Base-by-base conservation (phyloP, 2,888 invertebrate genomes). In the Rhingia rostrata region DNA sequence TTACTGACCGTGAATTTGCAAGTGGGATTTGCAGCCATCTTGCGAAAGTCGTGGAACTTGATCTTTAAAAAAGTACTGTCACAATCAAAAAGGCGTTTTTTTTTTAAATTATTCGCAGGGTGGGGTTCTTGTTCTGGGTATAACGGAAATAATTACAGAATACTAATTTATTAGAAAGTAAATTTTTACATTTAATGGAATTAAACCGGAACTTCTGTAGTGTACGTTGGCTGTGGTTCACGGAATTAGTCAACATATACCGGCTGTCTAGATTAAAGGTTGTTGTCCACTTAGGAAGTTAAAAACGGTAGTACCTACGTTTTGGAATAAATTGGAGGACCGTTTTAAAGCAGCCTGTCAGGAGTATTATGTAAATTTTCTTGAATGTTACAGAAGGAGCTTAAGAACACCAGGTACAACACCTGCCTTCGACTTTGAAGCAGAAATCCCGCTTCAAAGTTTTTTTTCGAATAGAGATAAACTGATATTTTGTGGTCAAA, bases 1-100 rank as follows among this genome's bases (percentile, higher is more conserved):
- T 51, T 49, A 45, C 32, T 75, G 74, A 51, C 74, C 66, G 41
- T 53, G 64, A 74, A 66, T 58, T 66, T 7, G 37, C 43, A 37
- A 37, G 60, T 75, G 58, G 66, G 66, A 41, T 58, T 7, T 66
- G 37, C 56, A 64, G 64, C 49, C 39, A 66, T 37, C n/a, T 60
- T 30, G n/a, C 58, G 49, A 58, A 33, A 66, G 66, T 22, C 22
- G 58, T 43, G 12, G 22, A 39, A 67, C 33, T 75, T 60, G 66
- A 60, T 75, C n/a, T n/a, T 58, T 43, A 51, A 30, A 66, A 41
- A 58, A 41, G 22, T 54, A 22, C 4, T 7, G 1, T 37, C 45
- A 35, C 41, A 43, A 51, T 32, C 51, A 51, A 4, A 43, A 32
- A 6, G 22, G 58, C n/a, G 30, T 63, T 37, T 4, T 49, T 47